Base-by-base conservation (phyloP, 1,140 invertebrate genomes). In the Drosophila sp. region DNA sequence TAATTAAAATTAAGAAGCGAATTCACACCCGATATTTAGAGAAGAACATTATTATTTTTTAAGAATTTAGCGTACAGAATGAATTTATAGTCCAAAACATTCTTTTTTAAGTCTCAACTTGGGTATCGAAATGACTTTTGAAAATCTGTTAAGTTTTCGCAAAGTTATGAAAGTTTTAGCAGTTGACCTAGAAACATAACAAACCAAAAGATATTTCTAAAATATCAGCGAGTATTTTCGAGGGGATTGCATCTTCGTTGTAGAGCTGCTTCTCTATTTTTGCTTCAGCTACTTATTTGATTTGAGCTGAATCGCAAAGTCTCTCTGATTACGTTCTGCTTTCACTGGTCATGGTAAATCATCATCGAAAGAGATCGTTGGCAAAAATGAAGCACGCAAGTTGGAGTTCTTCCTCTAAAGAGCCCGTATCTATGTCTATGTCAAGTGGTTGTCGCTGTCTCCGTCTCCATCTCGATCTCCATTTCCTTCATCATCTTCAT, bases 271-370 rank as follows among this genome's bases (percentile, higher is more conserved):
- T n/a, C n/a, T n/a, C n/a, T n/a, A 45, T 21, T 9, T 21, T 8
- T 21, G 11, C 38, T 36, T 34, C 7, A 53, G 13, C 59, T 71
- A 40, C 38, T 36, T 25, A 53, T 67, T 59, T 59, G 21, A 46
- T 53, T 58, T 21, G 27, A 53, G 51, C 8, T 18, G 51, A 51
- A 50, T 53, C 32, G 18, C 46, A 14, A 36, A 65, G 61, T 50
- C 27, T 56, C 46, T 64, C 38, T 57, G 70, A 72, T 72, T 72
- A 67, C 70, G 70, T 72, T 72, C 70, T 72, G 70, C 79, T 82
- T 82, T 82, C 80, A 71, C 80, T 77, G 76, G 63, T 56, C 72
- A 71, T 57, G 62, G 62, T 50, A 67, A 64, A 82, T 79, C 76
- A 82, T 79, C 76, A 64, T 78, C 56, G 51, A 43, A 62, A 40